Base-by-base conservation (phyloP, 2,113 vertebrate genomes). In the Peromyscus californicus region DNA sequence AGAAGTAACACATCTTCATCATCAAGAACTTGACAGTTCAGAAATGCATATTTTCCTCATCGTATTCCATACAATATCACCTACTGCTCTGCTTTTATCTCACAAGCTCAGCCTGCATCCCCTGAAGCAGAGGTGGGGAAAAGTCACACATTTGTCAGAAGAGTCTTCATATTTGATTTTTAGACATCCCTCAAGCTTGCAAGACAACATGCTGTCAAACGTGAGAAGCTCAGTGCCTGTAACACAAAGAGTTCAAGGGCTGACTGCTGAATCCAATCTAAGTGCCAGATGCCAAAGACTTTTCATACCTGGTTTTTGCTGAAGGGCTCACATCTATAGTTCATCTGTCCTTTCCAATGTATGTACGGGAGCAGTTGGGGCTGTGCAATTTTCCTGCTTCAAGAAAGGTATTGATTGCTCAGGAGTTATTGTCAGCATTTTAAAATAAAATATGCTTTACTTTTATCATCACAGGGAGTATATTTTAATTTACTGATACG, bases 381-480 rank as follows among this genome's bases (percentile, higher is more conserved):
- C 33, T 89, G 26, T 72, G 51, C 89, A 94, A 45, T 83, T 95
- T 97, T 96, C 83, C 42, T 94, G 89, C 97, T 93, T 72, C 70
- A 70, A 79, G 94, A 84, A 74, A 98, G 67, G 17, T 94, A 94
- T 95, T 89, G 85, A 74, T 96, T 96, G 48, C 24, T 80, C 0
- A 83, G 87, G 79, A 98, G 59, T 97, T 95, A 97, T 92, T 97
- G 89, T 87, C 83, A 96, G 70, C 93, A 95, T 97, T 96, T 94
- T 90, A 97, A 96, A 94, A 91, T 22, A 98, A 96, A 97, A 97
- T 95, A 95, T 65, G 0, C 21, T 61, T 97, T 90, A 93, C 86
- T 98, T 97, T 98, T 91, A 97, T 98, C 96, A 87, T 89, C 67
- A 97, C 91, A 96, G 36, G 69, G 51, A 97, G 89, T 96, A 67